Percentiles rank a stretch among this genome's conserved stretches.
phyloP scores from a whole-genome alignment of 2,888 invertebrate species.

The Mallateleia sp. region DNA sequence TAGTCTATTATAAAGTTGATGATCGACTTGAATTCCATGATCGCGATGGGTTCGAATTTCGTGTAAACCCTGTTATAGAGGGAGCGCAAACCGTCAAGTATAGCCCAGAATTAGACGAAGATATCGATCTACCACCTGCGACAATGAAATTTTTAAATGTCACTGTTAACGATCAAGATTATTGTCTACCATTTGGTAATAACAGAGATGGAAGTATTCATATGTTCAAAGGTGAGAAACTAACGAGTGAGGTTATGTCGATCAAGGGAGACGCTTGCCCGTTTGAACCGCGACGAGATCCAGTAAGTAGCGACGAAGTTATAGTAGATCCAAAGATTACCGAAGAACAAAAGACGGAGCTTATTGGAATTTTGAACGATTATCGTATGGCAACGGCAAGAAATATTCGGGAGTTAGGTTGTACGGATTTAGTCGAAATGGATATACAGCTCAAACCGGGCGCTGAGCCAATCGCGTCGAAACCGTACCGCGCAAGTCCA shows the following conservation, averaged over 20 bases:
- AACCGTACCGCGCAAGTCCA: slow-evolving; percentile 22
- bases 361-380: slow-evolving; percentile 22
- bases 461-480: neutral
- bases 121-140: neutral
- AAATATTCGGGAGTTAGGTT: slow-evolving; percentile 60
- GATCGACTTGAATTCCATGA: neutral
- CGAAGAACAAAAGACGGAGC: neutral
- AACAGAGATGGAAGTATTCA: neutral
- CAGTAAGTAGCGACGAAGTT: neutral
- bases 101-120: neutral
- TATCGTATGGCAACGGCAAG: slow-evolving; percentile 46
- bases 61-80: neutral
- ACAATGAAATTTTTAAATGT: neutral
- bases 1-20: neutral
- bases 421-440: slow-evolving; percentile 50
- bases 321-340: neutral
- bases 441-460: slow-evolving; percentile 55
- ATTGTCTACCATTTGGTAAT: neutral
- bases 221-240: neutral
- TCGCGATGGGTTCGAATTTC: neutral
- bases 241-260: neutral
- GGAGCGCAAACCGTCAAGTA: neutral
- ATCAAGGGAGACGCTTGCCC: neutral
- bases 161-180: neutral
- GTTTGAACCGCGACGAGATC: neutral